Conservation (phyloP, 2,113 vertebrate genomes). For the Aix galericulata region DNA sequence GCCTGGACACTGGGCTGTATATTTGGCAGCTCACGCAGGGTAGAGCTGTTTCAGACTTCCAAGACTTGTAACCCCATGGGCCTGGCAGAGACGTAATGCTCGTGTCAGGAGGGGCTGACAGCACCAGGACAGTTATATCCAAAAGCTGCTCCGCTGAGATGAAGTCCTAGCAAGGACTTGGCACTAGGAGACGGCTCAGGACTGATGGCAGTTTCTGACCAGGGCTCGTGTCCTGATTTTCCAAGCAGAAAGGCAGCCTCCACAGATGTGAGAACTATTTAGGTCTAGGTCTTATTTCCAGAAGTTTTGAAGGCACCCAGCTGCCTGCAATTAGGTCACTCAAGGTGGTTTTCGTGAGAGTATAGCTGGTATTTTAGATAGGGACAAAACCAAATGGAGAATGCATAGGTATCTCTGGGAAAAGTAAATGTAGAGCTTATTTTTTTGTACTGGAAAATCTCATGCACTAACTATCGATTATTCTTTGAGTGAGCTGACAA, state of each 20-base stretch:
- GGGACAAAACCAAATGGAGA: neutral
- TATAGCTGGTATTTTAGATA: neutral
- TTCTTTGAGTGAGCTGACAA: neutral
- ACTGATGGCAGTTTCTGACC: neutral
- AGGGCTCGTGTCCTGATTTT: neutral
- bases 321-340: neutral
- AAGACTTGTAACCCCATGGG: neutral
- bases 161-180: neutral
- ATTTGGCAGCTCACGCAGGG: neutral
- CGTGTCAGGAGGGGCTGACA: neutral
- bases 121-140: rapidly evolving
- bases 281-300: neutral
- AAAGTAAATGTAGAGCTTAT: neutral
- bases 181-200: neutral
- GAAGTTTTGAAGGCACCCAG: neutral
- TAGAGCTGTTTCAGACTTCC: neutral
- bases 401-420: neutral
- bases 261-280: neutral
- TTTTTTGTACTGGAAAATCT: neutral
- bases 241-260: neutral
- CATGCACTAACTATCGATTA: neutral
- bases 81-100: neutral
- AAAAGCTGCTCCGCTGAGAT: neutral
- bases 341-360: neutral
- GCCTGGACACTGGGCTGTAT: neutral